Conservation (phyloP, 64 coral and sea anemone species). For the Stichodactyla mertensii region DNA sequence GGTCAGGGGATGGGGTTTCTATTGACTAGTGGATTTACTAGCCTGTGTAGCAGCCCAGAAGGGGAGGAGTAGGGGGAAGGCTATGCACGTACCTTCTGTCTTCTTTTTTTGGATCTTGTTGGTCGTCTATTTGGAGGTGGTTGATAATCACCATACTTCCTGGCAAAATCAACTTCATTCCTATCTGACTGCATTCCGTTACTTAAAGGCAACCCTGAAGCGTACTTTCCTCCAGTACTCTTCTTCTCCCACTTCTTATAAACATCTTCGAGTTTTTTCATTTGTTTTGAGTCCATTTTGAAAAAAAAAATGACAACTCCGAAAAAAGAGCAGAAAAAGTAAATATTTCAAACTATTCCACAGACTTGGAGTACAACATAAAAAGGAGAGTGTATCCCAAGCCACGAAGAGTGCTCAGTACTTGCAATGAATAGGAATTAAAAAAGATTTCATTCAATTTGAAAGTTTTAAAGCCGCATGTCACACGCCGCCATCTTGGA, state of each 20-base stretch:
- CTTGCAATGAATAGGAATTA: background rate
- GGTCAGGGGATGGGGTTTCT: no score
- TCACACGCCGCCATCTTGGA: background rate
- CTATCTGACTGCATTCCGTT: background rate
- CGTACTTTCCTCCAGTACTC: conserved; percentile 9
- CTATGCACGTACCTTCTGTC: background rate
- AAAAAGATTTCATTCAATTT: background rate
- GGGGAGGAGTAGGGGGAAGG: no score
- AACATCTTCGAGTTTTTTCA: conserved; percentile 42
- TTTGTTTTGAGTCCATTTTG: conserved; percentile 30
- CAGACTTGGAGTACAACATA: background rate
- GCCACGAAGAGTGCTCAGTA: background rate
- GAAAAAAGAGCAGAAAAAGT: background rate
- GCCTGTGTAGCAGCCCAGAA: no score
- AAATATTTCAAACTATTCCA: background rate
- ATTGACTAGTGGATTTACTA: no score
- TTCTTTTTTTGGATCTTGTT: background rate
- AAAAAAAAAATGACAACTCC: background rate
- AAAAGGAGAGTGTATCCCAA: background rate
- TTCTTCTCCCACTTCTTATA: conserved; percentile 46
- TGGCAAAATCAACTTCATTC: conserved; percentile 9
- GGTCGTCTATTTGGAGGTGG: background rate
- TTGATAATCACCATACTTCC: conserved; percentile 25
- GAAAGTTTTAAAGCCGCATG: background rate
- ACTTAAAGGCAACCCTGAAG: background rate